Base-by-base conservation (phyloP, 2,888 invertebrate species). In the Hirtodrosophila confusa region DNA sequence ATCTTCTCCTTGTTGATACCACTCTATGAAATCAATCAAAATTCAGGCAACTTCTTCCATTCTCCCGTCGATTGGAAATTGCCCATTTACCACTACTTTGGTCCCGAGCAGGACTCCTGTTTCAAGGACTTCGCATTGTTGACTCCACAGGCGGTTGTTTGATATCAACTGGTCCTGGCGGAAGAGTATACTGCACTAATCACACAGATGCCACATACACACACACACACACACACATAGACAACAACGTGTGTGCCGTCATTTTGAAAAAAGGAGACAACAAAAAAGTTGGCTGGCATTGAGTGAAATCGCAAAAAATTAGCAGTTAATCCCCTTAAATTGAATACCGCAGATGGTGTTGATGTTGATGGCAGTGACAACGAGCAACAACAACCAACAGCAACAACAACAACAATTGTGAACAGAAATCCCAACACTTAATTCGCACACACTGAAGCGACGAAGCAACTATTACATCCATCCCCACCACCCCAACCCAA, bases 271-370 rank as follows among this genome's bases (percentile, higher is more conserved):
- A 8, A 35, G 49, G 11, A 48, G 57, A 76, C 7, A 31, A 31
- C 6, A 60, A 48, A 62, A 76, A 65, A 65, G 31, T 60, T 31
- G 50, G 72, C 62, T 82, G 80, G 76, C 87, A 86, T 78, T 85
- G 79, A 78, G 71, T 74, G 80, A 83, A 85, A 89, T 88, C 71
- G 86, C 77, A 83, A 85, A 85, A 88, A 91, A 88, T 89, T 88
- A 88, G 78, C 90, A 86, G 89, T 89, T 91, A 90, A 90, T 91
- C 90, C 87, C 89, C 84, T 90, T 80, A 89, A 90, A 91, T 90
- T 90, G 90, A 91, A 90, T 90, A 83, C 86, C 79, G 68, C 87
- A 85, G 86, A 85, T 89, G 89, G 79, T 78, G 88, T 80, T 78
- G 80, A 65, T 72, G 78, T 54, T 66, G 67, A 67, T 79, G 77